These are phyloP conservation scores for Echiichthys vipera DNA, from an alignment of 2,797 vertebrate species.

Conservation along the genomic window DNA sequence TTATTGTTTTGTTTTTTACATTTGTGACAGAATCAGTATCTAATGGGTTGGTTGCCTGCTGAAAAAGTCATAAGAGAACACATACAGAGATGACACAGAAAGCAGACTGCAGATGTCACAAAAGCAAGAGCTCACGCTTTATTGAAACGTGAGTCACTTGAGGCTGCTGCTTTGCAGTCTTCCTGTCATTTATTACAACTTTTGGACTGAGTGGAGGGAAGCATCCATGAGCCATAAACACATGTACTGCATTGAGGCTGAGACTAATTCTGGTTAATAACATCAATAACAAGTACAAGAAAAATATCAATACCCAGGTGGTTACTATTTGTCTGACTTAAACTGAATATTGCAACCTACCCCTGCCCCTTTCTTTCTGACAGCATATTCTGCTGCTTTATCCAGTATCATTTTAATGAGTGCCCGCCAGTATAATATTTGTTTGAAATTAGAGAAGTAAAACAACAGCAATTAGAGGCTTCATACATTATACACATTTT, in stretches of 20 bases:
- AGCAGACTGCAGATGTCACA: slow-evolving; percentile 1
- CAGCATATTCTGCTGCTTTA: neutral
- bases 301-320: neutral
- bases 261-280: neutral
- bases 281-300: neutral
- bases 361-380: neutral
- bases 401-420: neutral
- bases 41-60: neutral
- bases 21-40: neutral
- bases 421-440: neutral
- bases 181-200: neutral
- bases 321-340: neutral
- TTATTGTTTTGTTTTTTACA: neutral
- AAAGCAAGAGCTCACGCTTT: neutral
- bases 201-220: neutral
- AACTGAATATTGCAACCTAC: neutral
- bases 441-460: too few relatives aligned
- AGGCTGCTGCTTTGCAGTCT: neutral
- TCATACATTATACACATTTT: neutral
- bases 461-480: neutral
- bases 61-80: neutral
- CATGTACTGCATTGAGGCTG: neutral
- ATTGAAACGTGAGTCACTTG: slow-evolving; percentile 26
- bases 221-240: neutral
- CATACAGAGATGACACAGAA: slow-evolving; percentile 27